A percentile compares a stretch with the other conserved stretches of the same genome.
These are phyloP conservation scores for Melipona quadrifasciata DNA, from an alignment of 1,140 invertebrate species.

Conservation along the genomic window DNA sequence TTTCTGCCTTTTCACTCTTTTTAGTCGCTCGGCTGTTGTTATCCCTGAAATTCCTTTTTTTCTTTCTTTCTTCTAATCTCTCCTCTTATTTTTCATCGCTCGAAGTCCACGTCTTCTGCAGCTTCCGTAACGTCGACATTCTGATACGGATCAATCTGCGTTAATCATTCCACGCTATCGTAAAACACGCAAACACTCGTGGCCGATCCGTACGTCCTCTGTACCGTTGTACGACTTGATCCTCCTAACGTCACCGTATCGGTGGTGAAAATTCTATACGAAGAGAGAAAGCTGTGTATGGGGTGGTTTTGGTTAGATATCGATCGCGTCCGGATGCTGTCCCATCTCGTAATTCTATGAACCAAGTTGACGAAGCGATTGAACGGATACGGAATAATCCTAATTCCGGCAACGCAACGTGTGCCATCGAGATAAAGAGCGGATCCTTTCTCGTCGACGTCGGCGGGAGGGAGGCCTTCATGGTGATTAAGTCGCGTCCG, in stretches of 20 bases:
- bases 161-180: neutral
- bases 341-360: conserved; percentile 52
- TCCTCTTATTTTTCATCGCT: neutral
- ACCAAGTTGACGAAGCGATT: conserved; percentile 61
- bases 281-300: neutral
- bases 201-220: too few species aligned
- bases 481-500: conserved; percentile 67
- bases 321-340: conserved; percentile 38
- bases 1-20: neutral
- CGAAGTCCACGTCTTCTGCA: neutral
- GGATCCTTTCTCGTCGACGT: conserved; percentile 65
- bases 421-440: conserved; percentile 62
- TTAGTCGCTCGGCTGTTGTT: neutral
- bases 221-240: neutral
- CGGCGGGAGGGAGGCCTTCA: conserved; percentile 56
- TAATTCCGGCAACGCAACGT: conserved; percentile 61
- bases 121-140: neutral
- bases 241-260: neutral
- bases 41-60: neutral
- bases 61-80: neutral
- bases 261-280: neutral
- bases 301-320: conserved; percentile 37
- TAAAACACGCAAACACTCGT: too few species aligned
- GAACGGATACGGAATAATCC: conserved; percentile 62
- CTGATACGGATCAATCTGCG: too few species aligned